Conservation (phyloP, 2,888 invertebrate genomes). For the Protodeltote pygarga region DNA sequence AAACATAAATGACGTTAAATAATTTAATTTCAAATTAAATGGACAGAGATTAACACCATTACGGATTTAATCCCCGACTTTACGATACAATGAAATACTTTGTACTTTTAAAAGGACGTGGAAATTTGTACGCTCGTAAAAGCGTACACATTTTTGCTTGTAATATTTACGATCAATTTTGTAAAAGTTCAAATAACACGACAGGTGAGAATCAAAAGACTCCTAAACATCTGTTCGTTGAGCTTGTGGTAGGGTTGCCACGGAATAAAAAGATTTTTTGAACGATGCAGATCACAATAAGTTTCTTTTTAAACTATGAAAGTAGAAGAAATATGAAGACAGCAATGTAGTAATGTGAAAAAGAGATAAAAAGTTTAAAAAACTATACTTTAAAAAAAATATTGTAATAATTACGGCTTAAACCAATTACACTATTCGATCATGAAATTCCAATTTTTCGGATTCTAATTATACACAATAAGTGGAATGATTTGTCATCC, state of each 20-base stretch:
- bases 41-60: conserved; percentile 9
- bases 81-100: background rate
- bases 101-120: conserved; percentile 15
- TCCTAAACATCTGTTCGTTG: conserved; percentile 25
- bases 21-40: conserved; percentile 5
- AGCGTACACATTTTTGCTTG: conserved; percentile 7
- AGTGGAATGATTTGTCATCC: conserved; percentile 14
- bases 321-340: too few species aligned
- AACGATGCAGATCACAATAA: too few species aligned
- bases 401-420: too few species aligned
- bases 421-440: too few species aligned
- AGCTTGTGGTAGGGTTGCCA: conserved; percentile 15
- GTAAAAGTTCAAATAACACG: conserved; percentile 36
- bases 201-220: conserved; percentile 27
- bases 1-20: conserved; percentile 1
- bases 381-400: too few species aligned
- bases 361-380: too few species aligned
- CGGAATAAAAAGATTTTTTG: too few species aligned
- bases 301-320: too few species aligned
- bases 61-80: conserved; percentile 5
- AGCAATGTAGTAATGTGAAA: too few species aligned
- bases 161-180: conserved; percentile 29
- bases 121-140: conserved; percentile 8
- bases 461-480: too few species aligned
- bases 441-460: too few species aligned